Evolutionary conservation across 2,888 invertebrate species (phyloP).

Genomic region (Flabesymbios commensalis): DNA sequence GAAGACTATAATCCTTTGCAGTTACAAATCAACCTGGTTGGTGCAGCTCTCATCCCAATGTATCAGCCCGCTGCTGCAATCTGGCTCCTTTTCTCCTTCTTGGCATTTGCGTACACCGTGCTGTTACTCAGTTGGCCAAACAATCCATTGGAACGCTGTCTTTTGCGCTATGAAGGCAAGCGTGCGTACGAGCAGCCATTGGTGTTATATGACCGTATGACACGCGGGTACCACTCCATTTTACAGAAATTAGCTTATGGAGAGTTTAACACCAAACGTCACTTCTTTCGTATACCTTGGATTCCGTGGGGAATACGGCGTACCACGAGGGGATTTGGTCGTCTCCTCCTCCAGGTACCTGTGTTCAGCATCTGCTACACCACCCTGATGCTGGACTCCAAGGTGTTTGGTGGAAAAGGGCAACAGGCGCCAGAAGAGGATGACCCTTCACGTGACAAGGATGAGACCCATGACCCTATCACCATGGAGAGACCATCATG

Average conservation of each 20-base stretch:
- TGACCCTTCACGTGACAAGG: constrained; percentile 4
- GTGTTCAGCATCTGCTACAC: constrained; percentile 32
- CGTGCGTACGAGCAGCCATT: constrained; percentile 23
- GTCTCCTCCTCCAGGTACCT: constrained; percentile 29
- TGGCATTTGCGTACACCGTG: constrained; percentile 34
- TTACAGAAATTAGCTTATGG: constrained; percentile 34
- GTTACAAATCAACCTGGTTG: constrained; percentile 30
- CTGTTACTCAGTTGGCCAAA: constrained; percentile 32
- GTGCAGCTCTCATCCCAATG: constrained; percentile 21
- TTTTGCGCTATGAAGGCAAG: constrained; percentile 24
- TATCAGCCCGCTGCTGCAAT: constrained; percentile 19
- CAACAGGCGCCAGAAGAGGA: neutral
- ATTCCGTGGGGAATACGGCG: constrained; percentile 33
- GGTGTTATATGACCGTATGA: constrained; percentile 27
- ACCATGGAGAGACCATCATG: constrained; percentile 8
- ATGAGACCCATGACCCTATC: constrained; percentile 12
- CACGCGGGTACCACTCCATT: constrained; percentile 29
- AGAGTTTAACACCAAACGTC: constrained; percentile 25
- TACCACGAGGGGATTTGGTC: constrained; percentile 12
- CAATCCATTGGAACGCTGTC: constrained; percentile 35
- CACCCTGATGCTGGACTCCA: constrained; percentile 20
- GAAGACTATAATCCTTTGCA: constrained; percentile 9
- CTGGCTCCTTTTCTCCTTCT: constrained; percentile 34
- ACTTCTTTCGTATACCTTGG: constrained; percentile 33
- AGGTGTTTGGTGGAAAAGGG: constrained; percentile 13